Percentiles rank a stretch among this genome's conserved stretches.
These are phyloP conservation scores for Aphis gossypii DNA, from an alignment of 1,140 invertebrate species.

Conservation along the genomic window DNA sequence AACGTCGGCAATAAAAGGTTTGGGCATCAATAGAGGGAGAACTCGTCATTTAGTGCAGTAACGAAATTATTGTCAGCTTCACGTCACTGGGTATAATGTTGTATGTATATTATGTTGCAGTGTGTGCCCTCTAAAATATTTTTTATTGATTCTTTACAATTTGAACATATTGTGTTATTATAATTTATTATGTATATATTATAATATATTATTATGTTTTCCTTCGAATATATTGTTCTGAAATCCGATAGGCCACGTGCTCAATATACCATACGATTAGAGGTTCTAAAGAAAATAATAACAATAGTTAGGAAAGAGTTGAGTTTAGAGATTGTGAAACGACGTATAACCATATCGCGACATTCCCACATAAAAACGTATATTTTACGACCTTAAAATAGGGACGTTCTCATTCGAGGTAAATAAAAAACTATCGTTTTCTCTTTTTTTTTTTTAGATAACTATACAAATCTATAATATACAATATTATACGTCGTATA, in stretches of 20 bases:
- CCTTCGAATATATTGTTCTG: slow-evolving; percentile 5
- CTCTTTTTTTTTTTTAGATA: not conserved
- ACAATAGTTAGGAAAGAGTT: not conserved
- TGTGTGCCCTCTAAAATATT: not conserved
- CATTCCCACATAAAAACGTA: not conserved
- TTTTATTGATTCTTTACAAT: slow-evolving; percentile 19
- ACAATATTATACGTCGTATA: not conserved
- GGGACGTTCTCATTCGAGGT: not conserved
- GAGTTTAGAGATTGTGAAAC: not conserved
- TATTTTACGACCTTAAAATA: not conserved
- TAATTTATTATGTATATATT: not conserved
- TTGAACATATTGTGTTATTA: not conserved
- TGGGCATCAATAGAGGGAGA: not conserved
- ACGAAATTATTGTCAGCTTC: slow-evolving; percentile 1
- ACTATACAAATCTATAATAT: not conserved
- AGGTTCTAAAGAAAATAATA: not conserved
- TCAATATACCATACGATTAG: not conserved
- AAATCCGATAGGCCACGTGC: not conserved
- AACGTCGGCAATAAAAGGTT: not conserved
- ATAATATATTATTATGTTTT: not conserved
- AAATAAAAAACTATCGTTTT: not conserved
- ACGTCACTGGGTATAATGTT: not conserved
- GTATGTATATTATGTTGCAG: not conserved
- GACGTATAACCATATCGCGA: not conserved
- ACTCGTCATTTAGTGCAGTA: not conserved